Evolutionary conservation across 2,888 invertebrate species (phyloP), one percentile per base, ranked within the genome.

Genomic region (Cephus nigrinus): DNA sequence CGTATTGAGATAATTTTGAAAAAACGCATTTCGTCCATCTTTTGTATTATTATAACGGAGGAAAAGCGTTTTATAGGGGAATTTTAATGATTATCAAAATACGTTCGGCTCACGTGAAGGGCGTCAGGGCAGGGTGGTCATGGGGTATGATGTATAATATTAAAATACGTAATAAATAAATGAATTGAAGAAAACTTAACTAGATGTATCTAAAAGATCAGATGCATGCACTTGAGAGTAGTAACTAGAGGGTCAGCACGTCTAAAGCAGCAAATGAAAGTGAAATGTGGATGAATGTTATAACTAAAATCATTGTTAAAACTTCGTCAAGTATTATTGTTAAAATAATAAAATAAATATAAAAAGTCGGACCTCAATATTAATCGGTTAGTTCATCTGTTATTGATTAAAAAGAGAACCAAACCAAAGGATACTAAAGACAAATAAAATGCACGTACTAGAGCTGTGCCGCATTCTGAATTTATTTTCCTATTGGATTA

Each of bases 181-280:
- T 15, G 9, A 71, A 33, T 69, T 30, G 12, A 32, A 69, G 15
- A 79, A 77, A 83, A 81, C 79, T 78, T 78, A 78, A 80, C 35
- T 78, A 75, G 55, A 76, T 31, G 68, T 76, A 79, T 78, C 76
- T 76, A 81, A 80, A 80, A 77, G 75, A 79, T 78, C 72, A 79
- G 73, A 36, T 31, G 80, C 86, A 86, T 86, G 86, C 86, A 78
- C 76, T 79, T 81, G 79, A 82, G 79, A 81, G 34, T 75, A 74
- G 69, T 55, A 23, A 74, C 69, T 35, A 69, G 76, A 78, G 33
- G 71, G 69, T 71, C 82, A 89, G 90, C 91, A 90, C 91, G 91
- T 87, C 86, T 86, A 91, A 91, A 91, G 91, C 91, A 83, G 91
- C 91, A 91, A 91, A 91, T 91, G 86, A 91, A 88, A 91, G 86